phyloP scores from a whole-genome alignment of 2,888 invertebrate species.

The Coelogynopora nodosa region DNA sequence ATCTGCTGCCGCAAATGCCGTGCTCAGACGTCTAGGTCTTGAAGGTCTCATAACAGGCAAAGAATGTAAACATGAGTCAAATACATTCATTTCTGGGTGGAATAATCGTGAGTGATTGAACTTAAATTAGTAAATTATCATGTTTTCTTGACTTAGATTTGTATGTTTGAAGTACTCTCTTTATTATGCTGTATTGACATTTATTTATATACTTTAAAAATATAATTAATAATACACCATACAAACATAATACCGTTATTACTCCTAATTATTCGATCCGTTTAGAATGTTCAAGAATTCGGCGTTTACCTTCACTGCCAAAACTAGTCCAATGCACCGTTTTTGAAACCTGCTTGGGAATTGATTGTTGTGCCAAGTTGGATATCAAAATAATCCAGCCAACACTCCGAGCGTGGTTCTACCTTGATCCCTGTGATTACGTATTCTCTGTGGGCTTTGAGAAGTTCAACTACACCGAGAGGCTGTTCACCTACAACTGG shows the following conservation, averaged over 20 bases:
- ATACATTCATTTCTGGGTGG: slow-evolving; percentile 37
- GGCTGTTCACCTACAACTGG: slow-evolving; percentile 48
- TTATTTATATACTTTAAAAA: background rate
- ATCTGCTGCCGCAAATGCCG: slow-evolving; percentile 47
- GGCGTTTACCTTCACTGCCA: slow-evolving; percentile 48
- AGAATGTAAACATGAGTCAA: slow-evolving; percentile 15
- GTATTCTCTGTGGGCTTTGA: slow-evolving; percentile 48
- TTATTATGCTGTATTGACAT: background rate
- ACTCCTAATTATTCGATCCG: too few species aligned
- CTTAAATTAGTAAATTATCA: too few species aligned
- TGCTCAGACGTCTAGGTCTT: slow-evolving; percentile 47
- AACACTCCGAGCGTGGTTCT: slow-evolving; percentile 47
- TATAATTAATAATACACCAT: background rate
- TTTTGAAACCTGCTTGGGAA: slow-evolving; percentile 48
- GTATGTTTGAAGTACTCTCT: background rate
- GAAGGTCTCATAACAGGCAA: slow-evolving; percentile 5
- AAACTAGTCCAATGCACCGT: slow-evolving; percentile 47
- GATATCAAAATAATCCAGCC: slow-evolving; percentile 42
- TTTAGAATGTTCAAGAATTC: slow-evolving; percentile 49
- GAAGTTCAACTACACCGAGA: slow-evolving; percentile 41
- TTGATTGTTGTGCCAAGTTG: slow-evolving; percentile 48
- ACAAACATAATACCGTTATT: background rate
- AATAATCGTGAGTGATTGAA: slow-evolving; percentile 20
- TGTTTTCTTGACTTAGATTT: too few species aligned
- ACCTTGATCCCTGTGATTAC: slow-evolving; percentile 50